A percentile compares a stretch with the other conserved stretches of the same genome.
phyloP scores from a whole-genome alignment of 2,888 invertebrate species.

The Sepiola atlantica region DNA sequence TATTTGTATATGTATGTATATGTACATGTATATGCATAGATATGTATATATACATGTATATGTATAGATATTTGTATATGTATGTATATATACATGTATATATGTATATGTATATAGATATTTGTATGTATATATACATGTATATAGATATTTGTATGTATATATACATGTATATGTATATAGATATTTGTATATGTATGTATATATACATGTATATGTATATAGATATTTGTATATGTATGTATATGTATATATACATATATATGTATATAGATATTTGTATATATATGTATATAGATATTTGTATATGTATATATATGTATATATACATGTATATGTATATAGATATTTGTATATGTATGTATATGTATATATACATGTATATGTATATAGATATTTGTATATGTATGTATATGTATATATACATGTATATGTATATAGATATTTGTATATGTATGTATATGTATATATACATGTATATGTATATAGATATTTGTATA shows the following conservation, averaged over 20 bases:
- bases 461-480: neutral
- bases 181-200: neutral
- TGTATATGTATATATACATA: neutral
- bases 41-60: neutral
- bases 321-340: neutral
- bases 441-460: neutral
- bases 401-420: neutral
- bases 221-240: neutral
- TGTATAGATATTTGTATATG: neutral
- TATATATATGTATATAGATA: slow-evolving; percentile 33
- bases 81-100: neutral
- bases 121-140: no score
- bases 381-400: neutral
- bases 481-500: neutral
- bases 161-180: slow-evolving; percentile 24
- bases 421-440: neutral
- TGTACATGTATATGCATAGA: neutral
- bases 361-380: neutral
- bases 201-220: slow-evolving; percentile 19
- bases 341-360: neutral
- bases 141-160: neutral
- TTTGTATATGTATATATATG: neutral
- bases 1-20: no score
- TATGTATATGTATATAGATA: no score
- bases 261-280: neutral